These are phyloP conservation scores for Drosophila aldrichi DNA, from an alignment of 2,888 invertebrate genomes.

Conservation along the genomic window DNA sequence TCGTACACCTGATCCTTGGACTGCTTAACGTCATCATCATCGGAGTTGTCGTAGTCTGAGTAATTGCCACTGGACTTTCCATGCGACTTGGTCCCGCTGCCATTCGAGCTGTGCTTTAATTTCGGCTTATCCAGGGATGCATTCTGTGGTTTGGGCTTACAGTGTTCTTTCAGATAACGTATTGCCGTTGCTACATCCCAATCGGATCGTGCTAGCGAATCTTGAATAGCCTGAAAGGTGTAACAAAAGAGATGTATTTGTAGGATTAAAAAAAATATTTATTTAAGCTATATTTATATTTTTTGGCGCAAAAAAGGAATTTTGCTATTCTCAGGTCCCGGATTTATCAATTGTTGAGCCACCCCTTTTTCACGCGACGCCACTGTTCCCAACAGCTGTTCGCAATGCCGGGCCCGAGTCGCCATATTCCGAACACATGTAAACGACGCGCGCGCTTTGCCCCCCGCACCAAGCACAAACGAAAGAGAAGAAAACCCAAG, in stretches of 20 bases:
- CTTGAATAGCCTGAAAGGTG: slow-evolving; percentile 84
- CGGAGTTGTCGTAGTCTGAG: slow-evolving; percentile 81
- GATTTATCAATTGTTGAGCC: neutral
- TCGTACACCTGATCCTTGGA: slow-evolving; percentile 84
- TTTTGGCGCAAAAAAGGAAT: neutral
- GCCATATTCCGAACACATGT: slow-evolving; percentile 64
- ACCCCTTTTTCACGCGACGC: slow-evolving; percentile 27
- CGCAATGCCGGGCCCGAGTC: slow-evolving; percentile 61
- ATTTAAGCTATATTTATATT: neutral
- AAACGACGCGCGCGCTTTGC: slow-evolving; percentile 38
- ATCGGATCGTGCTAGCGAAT: slow-evolving; percentile 83
- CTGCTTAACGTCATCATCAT: slow-evolving; percentile 77
- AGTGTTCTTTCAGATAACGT: slow-evolving; percentile 80
- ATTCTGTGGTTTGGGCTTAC: slow-evolving; percentile 67
- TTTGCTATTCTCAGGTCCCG: neutral
- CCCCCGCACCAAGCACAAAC: neutral
- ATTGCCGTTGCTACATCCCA: slow-evolving; percentile 85
- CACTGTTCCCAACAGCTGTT: slow-evolving; percentile 68
- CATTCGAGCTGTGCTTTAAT: slow-evolving; percentile 62
- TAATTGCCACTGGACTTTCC: slow-evolving; percentile 54
- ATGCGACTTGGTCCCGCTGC: slow-evolving; percentile 51
- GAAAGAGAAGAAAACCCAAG: neutral
- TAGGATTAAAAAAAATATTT: neutral
- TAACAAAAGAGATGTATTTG: too few species aligned
- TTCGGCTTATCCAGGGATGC: slow-evolving; percentile 52